A percentile compares a stretch with the other conserved stretches of the same genome.
These are phyloP conservation scores for Fukomys damarensis DNA, from an alignment of 2,113 vertebrate species.

Conservation along the genomic window DNA sequence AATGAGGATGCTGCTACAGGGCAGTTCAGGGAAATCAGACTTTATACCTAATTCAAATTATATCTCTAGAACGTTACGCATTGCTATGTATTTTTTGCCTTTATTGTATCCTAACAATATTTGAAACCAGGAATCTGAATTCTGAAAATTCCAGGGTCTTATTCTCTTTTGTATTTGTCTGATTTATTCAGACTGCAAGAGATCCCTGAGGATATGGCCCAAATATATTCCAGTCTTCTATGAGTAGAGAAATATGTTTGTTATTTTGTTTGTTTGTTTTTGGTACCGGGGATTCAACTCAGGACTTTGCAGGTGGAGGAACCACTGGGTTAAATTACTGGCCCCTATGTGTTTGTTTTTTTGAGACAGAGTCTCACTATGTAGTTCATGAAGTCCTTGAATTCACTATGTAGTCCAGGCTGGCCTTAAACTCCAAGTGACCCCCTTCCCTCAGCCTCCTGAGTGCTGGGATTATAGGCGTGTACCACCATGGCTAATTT, in stretches of 20 bases:
- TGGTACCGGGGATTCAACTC: no score
- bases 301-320: no score
- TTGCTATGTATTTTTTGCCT: conserved; percentile 31
- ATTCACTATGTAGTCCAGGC: background rate
- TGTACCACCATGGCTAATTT: background rate
- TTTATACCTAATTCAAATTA: conserved; percentile 44
- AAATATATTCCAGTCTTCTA: conserved; percentile 26
- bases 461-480: background rate
- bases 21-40: background rate
- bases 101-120: conserved; percentile 4
- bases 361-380: background rate
- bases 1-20: background rate
- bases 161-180: background rate
- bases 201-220: background rate
- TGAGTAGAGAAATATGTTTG: background rate
- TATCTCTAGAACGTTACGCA: conserved; percentile 7
- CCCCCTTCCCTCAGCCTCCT: background rate
- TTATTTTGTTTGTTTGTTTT: no score
- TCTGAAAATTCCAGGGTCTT: conserved; percentile 3
- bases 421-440: background rate
- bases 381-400: background rate
- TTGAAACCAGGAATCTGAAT: background rate
- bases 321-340: no score
- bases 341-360: background rate
- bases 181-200: conserved; percentile 32